Percentiles rank a stretch among this genome's conserved stretches.
Evolutionary conservation across 2,113 vertebrate species (phyloP).

Genomic region (Chroicocephalus ridibundus): DNA sequence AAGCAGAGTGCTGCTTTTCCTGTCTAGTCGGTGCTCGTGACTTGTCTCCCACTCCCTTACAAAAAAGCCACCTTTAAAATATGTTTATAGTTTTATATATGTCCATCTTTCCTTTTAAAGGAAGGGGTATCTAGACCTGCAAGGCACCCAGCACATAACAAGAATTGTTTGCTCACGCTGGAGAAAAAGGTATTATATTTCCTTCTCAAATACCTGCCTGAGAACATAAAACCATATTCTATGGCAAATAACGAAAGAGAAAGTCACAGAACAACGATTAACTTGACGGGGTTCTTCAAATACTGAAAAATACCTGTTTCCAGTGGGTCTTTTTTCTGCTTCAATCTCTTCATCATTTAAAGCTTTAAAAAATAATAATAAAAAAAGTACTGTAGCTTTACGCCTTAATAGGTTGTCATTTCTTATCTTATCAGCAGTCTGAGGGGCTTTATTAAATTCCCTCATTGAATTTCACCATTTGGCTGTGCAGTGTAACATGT

Average conservation of each 20-base stretch:
- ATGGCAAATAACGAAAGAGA: neutral
- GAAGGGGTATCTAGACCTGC: neutral
- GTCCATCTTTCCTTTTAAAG: neutral
- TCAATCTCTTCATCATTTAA: neutral
- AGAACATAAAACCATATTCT: neutral
- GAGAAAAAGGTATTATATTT: neutral
- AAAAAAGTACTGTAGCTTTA: neutral
- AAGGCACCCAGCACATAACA: too few relatives aligned
- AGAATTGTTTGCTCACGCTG: neutral
- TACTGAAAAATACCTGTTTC: neutral
- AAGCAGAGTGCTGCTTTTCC: neutral
- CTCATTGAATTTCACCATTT: neutral
- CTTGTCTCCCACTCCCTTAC: neutral
- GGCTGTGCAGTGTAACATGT: neutral
- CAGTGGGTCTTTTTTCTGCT: neutral
- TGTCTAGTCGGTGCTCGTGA: neutral
- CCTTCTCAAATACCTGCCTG: neutral
- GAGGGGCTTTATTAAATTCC: constrained; percentile 8
- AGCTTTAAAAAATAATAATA: neutral
- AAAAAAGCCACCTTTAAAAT: neutral
- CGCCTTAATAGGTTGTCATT: neutral
- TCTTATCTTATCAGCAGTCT: neutral
- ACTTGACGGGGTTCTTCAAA: neutral
- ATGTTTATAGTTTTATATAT: neutral
- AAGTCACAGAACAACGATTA: neutral